phyloP scores from a whole-genome alignment of 2,888 invertebrate species.

The Agrilus biguttatus region DNA sequence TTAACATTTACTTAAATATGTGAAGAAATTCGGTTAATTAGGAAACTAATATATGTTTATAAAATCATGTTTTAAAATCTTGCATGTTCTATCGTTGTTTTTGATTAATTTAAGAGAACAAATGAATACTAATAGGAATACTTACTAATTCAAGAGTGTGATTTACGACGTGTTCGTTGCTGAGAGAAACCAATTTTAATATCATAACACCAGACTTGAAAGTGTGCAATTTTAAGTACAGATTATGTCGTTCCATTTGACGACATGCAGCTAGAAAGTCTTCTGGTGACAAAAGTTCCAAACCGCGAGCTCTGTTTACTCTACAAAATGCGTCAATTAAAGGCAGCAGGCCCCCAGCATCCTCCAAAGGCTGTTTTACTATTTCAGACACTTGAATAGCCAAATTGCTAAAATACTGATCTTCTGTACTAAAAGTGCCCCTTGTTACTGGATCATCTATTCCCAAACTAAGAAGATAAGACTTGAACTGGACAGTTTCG shows the following conservation, averaged over 20 bases:
- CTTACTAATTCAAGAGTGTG: slow-evolving; percentile 49
- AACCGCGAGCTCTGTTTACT: slow-evolving; percentile 88
- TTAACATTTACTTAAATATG: too few relatives aligned
- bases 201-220: slow-evolving; percentile 96
- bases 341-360: slow-evolving; percentile 92
- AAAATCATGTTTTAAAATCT: too few relatives aligned
- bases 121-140: background rate
- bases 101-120: background rate
- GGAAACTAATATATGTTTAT: too few relatives aligned
- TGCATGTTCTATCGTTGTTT: too few relatives aligned
- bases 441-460: slow-evolving; percentile 97
- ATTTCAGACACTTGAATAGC: slow-evolving; percentile 77
- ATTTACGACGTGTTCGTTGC: slow-evolving; percentile 55
- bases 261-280: slow-evolving; percentile 87
- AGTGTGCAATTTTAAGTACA: slow-evolving; percentile 62
- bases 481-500: slow-evolving; percentile 91
- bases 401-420: slow-evolving; percentile 70
- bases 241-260: slow-evolving; percentile 43
- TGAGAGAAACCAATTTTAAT: slow-evolving; percentile 65
- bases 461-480: slow-evolving; percentile 90
- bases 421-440: slow-evolving; percentile 73
- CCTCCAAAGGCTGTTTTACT: slow-evolving; percentile 66
- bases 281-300: slow-evolving; percentile 92
- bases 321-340: slow-evolving; percentile 94
- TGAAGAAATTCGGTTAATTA: too few relatives aligned